A percentile compares a stretch with the other conserved stretches of the same genome.
Conservation (phyloP, 2,888 invertebrate species). For the Lepeophtheirus nordmannii region DNA sequence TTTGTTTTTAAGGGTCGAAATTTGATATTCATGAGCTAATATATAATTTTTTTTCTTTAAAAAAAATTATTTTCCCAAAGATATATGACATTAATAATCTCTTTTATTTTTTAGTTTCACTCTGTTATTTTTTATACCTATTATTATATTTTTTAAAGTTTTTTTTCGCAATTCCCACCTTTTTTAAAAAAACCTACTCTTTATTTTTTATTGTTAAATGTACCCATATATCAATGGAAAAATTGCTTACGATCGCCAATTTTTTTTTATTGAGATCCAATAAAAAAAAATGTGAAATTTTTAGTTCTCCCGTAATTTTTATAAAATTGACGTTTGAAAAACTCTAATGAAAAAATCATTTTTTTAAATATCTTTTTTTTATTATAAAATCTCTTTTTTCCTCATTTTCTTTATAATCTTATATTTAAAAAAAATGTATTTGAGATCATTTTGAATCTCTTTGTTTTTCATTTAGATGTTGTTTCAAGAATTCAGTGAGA, state of each 20-base stretch:
- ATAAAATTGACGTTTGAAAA: neutral
- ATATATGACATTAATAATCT: neutral
- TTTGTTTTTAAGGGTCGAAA: neutral
- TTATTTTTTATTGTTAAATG: conserved; percentile 1
- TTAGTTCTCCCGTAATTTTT: conserved; percentile 2
- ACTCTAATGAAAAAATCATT: conserved; percentile 5
- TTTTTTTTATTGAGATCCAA: conserved; percentile 1
- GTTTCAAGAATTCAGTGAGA: conserved; percentile 6
- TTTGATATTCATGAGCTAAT: conserved; percentile 4
- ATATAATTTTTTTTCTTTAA: neutral
- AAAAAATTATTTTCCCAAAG: neutral
- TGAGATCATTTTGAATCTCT: neutral
- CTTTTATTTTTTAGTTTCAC: neutral
- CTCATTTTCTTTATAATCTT: neutral
- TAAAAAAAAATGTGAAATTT: conserved; percentile 1
- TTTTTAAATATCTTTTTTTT: neutral
- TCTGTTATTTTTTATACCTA: neutral
- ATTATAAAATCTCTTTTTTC: neutral
- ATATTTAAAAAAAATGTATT: neutral
- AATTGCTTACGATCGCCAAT: neutral
- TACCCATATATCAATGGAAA: conserved; percentile 4
- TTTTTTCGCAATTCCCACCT: neutral
- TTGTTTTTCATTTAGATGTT: neutral
- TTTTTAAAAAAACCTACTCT: neutral
- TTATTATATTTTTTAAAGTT: neutral